These are phyloP conservation scores for Lophius piscatorius DNA, from an alignment of 2,113 vertebrate genomes.

Conservation along the genomic window DNA sequence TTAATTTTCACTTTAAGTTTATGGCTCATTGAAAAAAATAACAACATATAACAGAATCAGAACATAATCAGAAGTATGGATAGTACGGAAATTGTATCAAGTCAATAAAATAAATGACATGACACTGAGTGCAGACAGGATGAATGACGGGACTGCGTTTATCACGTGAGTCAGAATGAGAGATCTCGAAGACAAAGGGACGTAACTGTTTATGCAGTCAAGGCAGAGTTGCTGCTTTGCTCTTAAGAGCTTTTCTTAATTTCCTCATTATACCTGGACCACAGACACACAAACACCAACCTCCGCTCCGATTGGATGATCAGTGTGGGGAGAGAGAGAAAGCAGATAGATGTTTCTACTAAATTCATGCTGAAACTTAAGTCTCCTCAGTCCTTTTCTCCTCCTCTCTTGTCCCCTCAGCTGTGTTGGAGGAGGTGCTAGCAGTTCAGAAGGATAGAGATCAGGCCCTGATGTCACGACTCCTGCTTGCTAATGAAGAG, in stretches of 20 bases:
- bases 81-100: too few relatives aligned
- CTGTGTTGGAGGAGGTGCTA: conserved; percentile 52
- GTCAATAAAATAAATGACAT: too few relatives aligned
- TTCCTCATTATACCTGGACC: background rate
- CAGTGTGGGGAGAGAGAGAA: background rate
- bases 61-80: too few relatives aligned
- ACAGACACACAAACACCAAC: background rate
- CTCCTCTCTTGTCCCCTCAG: conserved; percentile 25
- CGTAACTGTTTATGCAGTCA: background rate
- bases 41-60: too few relatives aligned
- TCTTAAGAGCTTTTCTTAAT: background rate
- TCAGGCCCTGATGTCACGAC: conserved; percentile 70
- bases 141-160: too few relatives aligned
- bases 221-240: background rate
- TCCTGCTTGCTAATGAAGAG: conserved; percentile 71
- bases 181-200: background rate
- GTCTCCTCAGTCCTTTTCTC: background rate
- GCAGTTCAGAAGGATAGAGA: conserved; percentile 61
- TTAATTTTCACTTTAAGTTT: too few relatives aligned
- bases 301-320: conserved; percentile 6
- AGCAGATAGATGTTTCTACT: background rate
- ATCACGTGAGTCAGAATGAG: too few relatives aligned
- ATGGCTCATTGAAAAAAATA: too few relatives aligned
- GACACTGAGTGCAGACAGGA: too few relatives aligned
- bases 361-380: background rate